Base-by-base conservation (phyloP, 2,113 vertebrate species). In the Leucosticte australis region DNA sequence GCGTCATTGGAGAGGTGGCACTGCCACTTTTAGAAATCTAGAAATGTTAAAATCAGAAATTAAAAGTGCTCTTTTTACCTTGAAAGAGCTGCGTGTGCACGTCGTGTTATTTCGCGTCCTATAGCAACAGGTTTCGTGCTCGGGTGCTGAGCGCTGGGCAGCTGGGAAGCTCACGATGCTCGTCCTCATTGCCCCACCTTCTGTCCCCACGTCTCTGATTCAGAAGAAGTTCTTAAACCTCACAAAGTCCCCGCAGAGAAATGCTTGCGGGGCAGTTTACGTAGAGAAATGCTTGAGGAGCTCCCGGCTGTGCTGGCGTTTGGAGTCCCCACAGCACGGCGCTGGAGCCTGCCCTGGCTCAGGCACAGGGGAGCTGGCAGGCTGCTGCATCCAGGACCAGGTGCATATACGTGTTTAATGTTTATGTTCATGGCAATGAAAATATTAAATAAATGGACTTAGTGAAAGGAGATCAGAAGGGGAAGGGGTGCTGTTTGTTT, bases 221-320 rank as follows among this genome's bases (percentile, higher is more conserved):
- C 24, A n/a, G 47, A 28, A 47, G n/a, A 52, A 5, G 26, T 15
- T 33, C 41, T 39, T 28, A 6, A 39, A 47, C 19, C 0, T 23
- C 11, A 0, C 26, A 1, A 52, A 37, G 41, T 28, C 4, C 2
- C 0, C 0, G 4, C 1, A 3, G 39, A 17, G 71, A 27, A 21
- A 13, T 2, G 39, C 7, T 44, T 3, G 52, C 4, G 30, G 14
- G 26, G 2, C 41, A 14, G 41, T 42, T 42, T 16, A 42, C 41
- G 6, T 42, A 42, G 41, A 42, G 41, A 42, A 42, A 42, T 42
- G 41, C 41, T 7, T 33, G n/a, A 15, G 60, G 7, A 15, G 28
- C 37, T 55, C 21, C 47, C 2, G 60, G 22, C 41, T 7, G 15
- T 13, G 49, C 39, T 4, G 20, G 4, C n/a, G 1, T 23, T 33